Base-by-base conservation (phyloP, 2,888 invertebrate species). In the Meta bourneti region DNA sequence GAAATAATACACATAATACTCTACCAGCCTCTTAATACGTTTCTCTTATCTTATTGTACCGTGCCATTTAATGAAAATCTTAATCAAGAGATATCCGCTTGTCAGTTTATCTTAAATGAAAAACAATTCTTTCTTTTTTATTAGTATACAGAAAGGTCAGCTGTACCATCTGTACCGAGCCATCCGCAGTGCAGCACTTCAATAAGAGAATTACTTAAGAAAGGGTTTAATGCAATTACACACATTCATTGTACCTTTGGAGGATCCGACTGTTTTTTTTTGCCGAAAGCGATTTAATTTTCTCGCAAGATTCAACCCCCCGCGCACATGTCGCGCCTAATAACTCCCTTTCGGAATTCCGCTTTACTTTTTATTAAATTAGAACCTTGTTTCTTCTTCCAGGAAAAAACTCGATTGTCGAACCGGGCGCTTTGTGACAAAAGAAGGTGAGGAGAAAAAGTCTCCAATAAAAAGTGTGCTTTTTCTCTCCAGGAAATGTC, bases 261-360 rank as follows among this genome's bases (percentile, higher is more conserved):
- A 13, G 34, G 9, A 52, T 19, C 54, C 34, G 51, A 54, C 34
- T 34, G 83, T 74, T 74, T 74, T 52, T n/a, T 52, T 51, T 16
- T n/a, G 54, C 20, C 54, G 20, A 54, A 74, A 71, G 72, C 87
- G 86, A 87, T 87, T 87, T 79, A 87, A 87, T 87, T 87, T 87
- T 87, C 80, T 71, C 54, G n/a, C 71, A 70, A 84, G 61, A 34
- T 69, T 85, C 54, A 19, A 48, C 69, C 77, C 11, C 19, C n/a
- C 77, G 34, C 54, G 70, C 71, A 19, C 19, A 51, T 79, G 87
- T 61, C 78, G 20, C 52, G 71, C 54, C 79, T 87, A 74, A 80
- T 87, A 80, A 80, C 79, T 79, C 72, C 54, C 70, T 49, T 54
- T 74, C 48, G 54, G 20, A 34, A n/a, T 74, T 48, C 8, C 52